phyloP scores from a whole-genome alignment of 2,797 vertebrate species.

The Rhinophrynus dorsalis region DNA sequence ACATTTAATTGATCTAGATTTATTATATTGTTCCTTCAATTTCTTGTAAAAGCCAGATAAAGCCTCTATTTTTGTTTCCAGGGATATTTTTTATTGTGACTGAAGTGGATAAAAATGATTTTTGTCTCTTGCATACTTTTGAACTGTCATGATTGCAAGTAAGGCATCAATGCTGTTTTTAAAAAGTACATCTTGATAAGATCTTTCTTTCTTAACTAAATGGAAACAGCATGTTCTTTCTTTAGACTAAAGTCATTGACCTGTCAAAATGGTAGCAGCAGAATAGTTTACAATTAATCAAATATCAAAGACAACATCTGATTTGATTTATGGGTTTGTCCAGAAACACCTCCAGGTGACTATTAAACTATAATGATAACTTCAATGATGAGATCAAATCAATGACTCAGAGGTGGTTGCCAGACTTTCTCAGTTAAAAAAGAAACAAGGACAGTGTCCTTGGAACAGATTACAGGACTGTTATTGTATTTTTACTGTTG shows the following conservation, averaged over 20 bases:
- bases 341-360: constrained; percentile 38
- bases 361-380: constrained; percentile 46
- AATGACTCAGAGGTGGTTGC: constrained; percentile 21
- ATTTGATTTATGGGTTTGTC: constrained; percentile 42
- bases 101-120: background rate
- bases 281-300: constrained; percentile 44
- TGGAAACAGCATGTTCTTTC: constrained; percentile 41
- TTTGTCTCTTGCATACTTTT: constrained; percentile 3
- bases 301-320: constrained; percentile 32
- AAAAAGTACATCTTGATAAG: constrained; percentile 32
- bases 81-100: background rate
- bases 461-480: background rate
- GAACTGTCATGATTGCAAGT: constrained; percentile 12
- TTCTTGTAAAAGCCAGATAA: background rate
- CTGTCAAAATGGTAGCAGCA: constrained; percentile 32
- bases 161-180: constrained; percentile 7
- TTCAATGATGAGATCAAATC: constrained; percentile 29
- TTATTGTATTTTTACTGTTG: background rate
- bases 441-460: constrained; percentile 3
- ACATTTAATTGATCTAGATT: constrained; percentile 9
- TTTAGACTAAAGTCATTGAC: constrained; percentile 31
- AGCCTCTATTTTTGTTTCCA: background rate
- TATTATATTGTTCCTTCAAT: background rate
- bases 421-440: constrained; percentile 11
- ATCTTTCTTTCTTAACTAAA: constrained; percentile 36